Evolutionary conservation across 2,113 vertebrate species (phyloP).

Genomic region (Oncorhynchus tshawytscha): DNA sequence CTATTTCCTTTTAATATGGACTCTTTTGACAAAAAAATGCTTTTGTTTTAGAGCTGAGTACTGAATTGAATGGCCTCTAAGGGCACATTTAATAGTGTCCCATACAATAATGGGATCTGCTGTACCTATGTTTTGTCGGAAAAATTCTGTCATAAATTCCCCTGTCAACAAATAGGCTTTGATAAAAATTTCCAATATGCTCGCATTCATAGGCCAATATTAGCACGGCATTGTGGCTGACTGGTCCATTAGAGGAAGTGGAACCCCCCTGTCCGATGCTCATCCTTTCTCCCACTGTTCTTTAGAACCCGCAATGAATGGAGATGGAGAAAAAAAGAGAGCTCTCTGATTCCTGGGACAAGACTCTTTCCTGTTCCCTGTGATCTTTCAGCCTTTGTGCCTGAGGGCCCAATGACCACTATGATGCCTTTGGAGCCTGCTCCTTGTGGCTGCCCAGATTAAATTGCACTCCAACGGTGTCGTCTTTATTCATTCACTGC

Average conservation of each 20-base stretch:
- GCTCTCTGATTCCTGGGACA: conserved; percentile 45
- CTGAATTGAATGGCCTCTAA: too few relatives aligned
- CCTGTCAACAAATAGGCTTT: too few relatives aligned
- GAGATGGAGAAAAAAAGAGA: conserved; percentile 46
- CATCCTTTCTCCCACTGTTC: conserved; percentile 36
- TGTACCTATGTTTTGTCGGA: too few relatives aligned
- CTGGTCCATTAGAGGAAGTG: neutral
- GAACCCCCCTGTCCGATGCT: conserved; percentile 10
- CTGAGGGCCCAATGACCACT: neutral
- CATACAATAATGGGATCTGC: too few relatives aligned
- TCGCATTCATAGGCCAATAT: neutral
- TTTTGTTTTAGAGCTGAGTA: too few relatives aligned
- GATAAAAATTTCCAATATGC: too few relatives aligned
- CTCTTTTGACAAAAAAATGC: too few relatives aligned
- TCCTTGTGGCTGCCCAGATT: neutral
- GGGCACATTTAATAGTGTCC: too few relatives aligned
- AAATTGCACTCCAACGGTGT: neutral
- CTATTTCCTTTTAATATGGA: too few relatives aligned
- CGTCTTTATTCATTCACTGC: neutral
- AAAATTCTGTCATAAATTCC: too few relatives aligned
- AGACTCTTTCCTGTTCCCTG: conserved; percentile 31
- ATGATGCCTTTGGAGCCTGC: neutral
- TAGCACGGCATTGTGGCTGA: neutral
- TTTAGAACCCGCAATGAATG: conserved; percentile 49
- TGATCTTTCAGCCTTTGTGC: neutral